Evolutionary conservation across 2,797 vertebrate genomes (phyloP), one percentile per base, ranked within the genome.

Genomic region (Gallinago stenura): DNA sequence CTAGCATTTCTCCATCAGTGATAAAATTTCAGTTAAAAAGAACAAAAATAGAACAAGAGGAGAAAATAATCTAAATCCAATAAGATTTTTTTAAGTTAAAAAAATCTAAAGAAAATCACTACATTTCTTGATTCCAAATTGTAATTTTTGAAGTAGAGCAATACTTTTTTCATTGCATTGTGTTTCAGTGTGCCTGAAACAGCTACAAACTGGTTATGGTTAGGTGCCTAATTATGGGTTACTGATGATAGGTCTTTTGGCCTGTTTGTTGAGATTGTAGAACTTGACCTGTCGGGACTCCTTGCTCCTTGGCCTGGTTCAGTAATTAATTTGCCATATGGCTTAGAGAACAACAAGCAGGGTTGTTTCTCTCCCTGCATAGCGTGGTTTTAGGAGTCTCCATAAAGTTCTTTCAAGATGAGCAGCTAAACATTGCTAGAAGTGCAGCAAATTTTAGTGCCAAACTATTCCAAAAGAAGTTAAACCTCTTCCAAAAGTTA

Each of bases 301-400:
- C 14, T 61, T 19, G 28, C 64, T 77, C 70, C n/a, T 28, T 45
- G 72, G 54, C 83, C 73, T 90, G 30, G 0, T 39, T 57, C 7
- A 7, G 15, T 92, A 91, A 94, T 83, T 95, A 69, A 91, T 90
- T 89, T 90, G 39, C 87, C 95, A 95, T 68, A 66, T 90, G 87
- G 73, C 72, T 76, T 58, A 26, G 43, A 15, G 81, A 87, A 64
- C 35, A 76, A 26, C 35, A 61, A 53, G 43, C 31, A 53, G 39
- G 4, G 56, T 46, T 64, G 9, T 25, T 70, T 53, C 39, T 62
- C 18, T 53, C n/a, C 57, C 22, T 37, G 64, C n/a, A 21, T 21
- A 26, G 25, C n/a, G 3, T 6, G 71, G 71, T 18, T 91, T 60
- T 41, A 86, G 72, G 65, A 77, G 61, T 33, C 28, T 54, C 58